These are phyloP conservation scores for Cephus rjabovi DNA, from an alignment of 2,888 invertebrate species.

Conservation along the genomic window DNA sequence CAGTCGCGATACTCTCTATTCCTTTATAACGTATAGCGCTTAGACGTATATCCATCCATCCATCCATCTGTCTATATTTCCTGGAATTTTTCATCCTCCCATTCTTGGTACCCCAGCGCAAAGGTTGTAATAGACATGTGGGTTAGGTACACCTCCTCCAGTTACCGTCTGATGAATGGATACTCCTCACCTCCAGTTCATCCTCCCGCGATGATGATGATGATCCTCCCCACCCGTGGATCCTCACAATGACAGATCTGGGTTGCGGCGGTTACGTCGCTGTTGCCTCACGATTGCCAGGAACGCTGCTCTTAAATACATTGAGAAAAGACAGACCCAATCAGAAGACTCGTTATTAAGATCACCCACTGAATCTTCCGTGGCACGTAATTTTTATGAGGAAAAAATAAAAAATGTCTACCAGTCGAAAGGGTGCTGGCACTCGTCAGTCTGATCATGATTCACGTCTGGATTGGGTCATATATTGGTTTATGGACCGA, in stretches of 20 bases:
- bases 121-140: background rate
- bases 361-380: background rate
- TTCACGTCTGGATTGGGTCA: background rate
- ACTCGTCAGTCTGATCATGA: background rate
- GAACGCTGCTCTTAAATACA: slow-evolving; percentile 7
- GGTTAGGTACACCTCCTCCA: slow-evolving; percentile 21
- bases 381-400: background rate
- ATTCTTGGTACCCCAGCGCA: background rate
- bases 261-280: slow-evolving; percentile 39
- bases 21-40: slow-evolving; percentile 8
- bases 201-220: background rate
- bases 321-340: background rate
- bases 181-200: slow-evolving; percentile 21
- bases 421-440: background rate
- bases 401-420: background rate
- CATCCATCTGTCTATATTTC: background rate
- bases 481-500: slow-evolving; percentile 1
- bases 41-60: background rate
- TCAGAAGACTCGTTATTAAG: background rate
- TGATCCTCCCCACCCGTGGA: slow-evolving; percentile 10
- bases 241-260: slow-evolving; percentile 53
- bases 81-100: background rate
- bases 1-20: slow-evolving; percentile 4
- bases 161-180: slow-evolving; percentile 49
- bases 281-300: slow-evolving; percentile 33